Evolutionary conservation across 2,888 invertebrate species (phyloP).

Genomic region (Sialis fuliginosa): DNA sequence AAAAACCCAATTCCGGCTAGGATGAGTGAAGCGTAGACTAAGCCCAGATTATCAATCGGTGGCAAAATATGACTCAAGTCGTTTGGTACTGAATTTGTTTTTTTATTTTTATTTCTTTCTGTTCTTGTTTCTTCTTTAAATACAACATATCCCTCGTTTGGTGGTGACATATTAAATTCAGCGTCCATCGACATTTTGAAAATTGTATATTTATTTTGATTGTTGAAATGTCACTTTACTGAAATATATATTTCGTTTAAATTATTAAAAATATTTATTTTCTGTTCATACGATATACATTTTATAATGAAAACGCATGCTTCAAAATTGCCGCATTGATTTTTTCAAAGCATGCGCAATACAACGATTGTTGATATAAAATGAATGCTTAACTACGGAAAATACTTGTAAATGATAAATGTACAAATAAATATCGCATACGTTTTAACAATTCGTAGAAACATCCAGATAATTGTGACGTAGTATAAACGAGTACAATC

Average conservation of each 20-base stretch:
- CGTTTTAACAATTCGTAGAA: too few species aligned
- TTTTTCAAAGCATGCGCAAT: conserved; percentile 14
- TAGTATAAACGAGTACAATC: too few species aligned
- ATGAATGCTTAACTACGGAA: not conserved
- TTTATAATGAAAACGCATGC: conserved; percentile 18
- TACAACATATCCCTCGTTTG: conserved; percentile 4
- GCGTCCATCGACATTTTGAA: conserved; percentile 9
- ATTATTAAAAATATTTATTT: too few species aligned
- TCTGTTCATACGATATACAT: too few species aligned
- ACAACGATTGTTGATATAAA: too few species aligned
- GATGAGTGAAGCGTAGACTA: conserved; percentile 56
- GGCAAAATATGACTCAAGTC: conserved; percentile 41
- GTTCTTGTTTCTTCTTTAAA: conserved; percentile 36
- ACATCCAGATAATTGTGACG: too few species aligned
- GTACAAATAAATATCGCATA: too few species aligned
- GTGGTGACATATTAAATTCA: conserved; percentile 6
- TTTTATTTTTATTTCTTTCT: conserved; percentile 20
- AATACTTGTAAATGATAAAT: not conserved
- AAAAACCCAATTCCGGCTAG: conserved; percentile 80
- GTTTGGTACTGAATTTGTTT: conserved; percentile 20
- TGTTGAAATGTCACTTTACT: too few species aligned
- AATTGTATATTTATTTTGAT: too few species aligned
- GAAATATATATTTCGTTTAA: too few species aligned
- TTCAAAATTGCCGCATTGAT: conserved; percentile 24
- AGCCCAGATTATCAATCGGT: conserved; percentile 50